A percentile compares a stretch with the other conserved stretches of the same genome.
Evolutionary conservation across 30 jellyfish, hydroid and myxozoan species (phyloP).

Genomic region (Aurelia sp.): DNA sequence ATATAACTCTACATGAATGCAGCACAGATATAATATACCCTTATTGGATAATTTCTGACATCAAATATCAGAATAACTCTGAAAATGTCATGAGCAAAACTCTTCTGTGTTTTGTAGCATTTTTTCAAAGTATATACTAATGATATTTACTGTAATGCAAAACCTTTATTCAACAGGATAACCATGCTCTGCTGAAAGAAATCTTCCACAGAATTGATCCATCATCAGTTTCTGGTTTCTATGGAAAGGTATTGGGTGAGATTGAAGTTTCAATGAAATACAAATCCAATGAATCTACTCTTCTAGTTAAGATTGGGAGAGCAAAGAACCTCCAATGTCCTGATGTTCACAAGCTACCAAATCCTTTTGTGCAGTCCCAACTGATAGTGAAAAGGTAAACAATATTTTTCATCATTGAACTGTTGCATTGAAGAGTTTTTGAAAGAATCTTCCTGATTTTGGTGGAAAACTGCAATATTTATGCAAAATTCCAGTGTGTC

Average conservation of each 20-base stretch:
- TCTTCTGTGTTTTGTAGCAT: not conserved
- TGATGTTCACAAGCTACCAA: constrained; percentile 79
- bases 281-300: constrained; percentile 65
- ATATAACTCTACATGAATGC: no score
- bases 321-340: constrained; percentile 66
- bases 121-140: not conserved
- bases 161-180: constrained; percentile 40
- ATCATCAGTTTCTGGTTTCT: constrained; percentile 48
- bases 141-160: not conserved
- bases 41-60: no score
- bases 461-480: no score
- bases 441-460: no score
- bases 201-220: constrained; percentile 86
- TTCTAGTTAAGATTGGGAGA: constrained; percentile 84
- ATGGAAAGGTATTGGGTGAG: constrained; percentile 68
- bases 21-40: no score
- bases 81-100: no score
- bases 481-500: no score
- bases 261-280: constrained; percentile 79
- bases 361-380: constrained; percentile 67
- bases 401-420: no score
- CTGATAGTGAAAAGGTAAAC: constrained; percentile 73
- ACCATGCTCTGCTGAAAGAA: constrained; percentile 81
- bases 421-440: no score
- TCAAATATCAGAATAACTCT: no score